Evolutionary conservation across 2,888 invertebrate species (phyloP), one percentile per base, ranked within the genome.

Genomic region (Dolomedes plantarius): DNA sequence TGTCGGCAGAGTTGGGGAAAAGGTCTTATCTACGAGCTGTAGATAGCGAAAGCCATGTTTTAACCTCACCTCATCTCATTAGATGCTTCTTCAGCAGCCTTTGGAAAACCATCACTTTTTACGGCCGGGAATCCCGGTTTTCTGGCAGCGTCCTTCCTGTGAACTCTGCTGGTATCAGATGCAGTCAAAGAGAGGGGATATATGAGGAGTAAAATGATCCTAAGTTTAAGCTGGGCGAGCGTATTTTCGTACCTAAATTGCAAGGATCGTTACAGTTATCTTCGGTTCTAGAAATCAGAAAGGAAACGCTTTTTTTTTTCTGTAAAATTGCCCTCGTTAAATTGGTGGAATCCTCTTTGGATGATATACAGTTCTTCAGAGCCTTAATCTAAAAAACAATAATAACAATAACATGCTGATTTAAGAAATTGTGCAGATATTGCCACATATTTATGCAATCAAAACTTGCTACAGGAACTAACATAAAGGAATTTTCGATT

Each of bases 51-150:
- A 36, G 39, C 41, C 28, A 69, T 69, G 69, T 69, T 69, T 69
- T 69, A 69, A 69, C 69, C 67, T 73, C 73, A 41, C 73, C 56
- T 62, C 67, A 16, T 67, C 73, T 80, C 80, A 80, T 80, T 80
- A 80, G 73, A 56, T 50, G 67, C 73, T 73, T 68, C 73, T 73
- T 80, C 80, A 80, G 74, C 80, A 80, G 73, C 67, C 36, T 23
- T 68, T 69, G n/a, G 23, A 23, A 27, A 62, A 31, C 56, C 56
- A 73, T 71, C 29, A 46, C 46, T 72, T 72, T 72, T 16, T 50
- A 29, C 13, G 11, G 31, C 16, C 0, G 29, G 11, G 19, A 19
- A 23, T 50, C 29, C 28, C 56, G 31, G 19, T 72, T 41, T n/a
- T 3, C 7, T 71, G 5, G 0, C 28, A 27, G n/a, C 23, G 5